A percentile compares a stretch with the other conserved stretches of the same genome.
Evolutionary conservation across 2,113 vertebrate species (phyloP).

Genomic region (Alligator sinensis): DNA sequence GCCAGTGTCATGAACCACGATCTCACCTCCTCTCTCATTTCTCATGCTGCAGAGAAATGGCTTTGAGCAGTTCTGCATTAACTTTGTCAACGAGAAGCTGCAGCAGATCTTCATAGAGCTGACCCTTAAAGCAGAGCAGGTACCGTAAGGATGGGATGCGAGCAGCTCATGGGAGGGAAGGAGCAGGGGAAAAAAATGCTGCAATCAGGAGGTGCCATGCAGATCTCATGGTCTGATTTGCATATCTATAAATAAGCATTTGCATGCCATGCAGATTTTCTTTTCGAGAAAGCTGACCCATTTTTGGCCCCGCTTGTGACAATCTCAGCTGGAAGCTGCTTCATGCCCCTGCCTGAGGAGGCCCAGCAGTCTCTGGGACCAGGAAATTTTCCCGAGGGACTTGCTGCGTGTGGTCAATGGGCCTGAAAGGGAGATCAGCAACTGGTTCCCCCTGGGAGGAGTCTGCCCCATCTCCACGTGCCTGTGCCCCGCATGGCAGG

Average conservation of each 20-base stretch:
- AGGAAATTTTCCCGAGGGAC: not conserved
- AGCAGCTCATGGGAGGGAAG: not conserved
- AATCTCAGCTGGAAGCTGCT: not conserved
- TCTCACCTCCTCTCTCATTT: not conserved
- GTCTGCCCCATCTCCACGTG: not conserved
- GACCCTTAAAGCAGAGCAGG: slow-evolving; percentile 98
- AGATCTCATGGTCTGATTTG: not conserved
- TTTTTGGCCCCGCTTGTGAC: not conserved
- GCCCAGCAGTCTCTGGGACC: not conserved
- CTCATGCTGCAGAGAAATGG: slow-evolving; percentile 88
- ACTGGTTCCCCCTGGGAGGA: not conserved
- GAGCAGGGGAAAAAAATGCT: not conserved
- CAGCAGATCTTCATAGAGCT: slow-evolving; percentile 99
- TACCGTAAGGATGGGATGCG: not conserved
- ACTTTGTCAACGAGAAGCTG: slow-evolving; percentile 98
- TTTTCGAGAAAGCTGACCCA: not conserved
- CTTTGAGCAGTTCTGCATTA: slow-evolving; percentile 99
- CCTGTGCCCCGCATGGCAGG: not conserved
- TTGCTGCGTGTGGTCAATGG: not conserved
- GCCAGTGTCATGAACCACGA: not conserved
- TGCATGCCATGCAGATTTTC: not conserved
- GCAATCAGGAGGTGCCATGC: not conserved
- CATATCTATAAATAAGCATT: not conserved
- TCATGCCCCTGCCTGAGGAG: not conserved
- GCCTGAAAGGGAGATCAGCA: not conserved